Conservation (phyloP, 2,113 vertebrate genomes). For the Tetrao urogallus region DNA sequence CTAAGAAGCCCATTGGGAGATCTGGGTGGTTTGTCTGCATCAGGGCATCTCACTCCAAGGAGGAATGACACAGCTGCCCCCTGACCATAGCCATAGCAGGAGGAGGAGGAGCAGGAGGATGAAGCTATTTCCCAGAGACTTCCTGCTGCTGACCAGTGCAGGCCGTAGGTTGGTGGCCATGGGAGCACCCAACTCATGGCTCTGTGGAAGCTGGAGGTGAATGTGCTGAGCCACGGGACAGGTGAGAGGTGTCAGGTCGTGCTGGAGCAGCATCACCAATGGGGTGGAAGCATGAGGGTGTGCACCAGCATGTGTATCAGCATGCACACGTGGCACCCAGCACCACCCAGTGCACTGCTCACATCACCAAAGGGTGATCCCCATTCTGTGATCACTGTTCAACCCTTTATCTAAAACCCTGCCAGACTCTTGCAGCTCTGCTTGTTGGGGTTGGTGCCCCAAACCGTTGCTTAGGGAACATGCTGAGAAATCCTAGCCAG, state of each 20-base stretch:
- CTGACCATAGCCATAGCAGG: neutral
- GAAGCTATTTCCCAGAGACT: neutral
- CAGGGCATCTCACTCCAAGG: neutral
- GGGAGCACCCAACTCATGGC: accelerated
- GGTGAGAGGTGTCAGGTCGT: neutral
- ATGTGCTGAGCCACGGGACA: neutral
- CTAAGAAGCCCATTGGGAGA: neutral
- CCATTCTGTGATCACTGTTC: neutral
- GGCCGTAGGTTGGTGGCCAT: neutral
- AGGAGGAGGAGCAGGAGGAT: neutral
- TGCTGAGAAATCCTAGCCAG: neutral
- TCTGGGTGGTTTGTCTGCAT: neutral
- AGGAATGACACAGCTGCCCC: accelerated
- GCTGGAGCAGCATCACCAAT: accelerated
- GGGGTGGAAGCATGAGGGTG: neutral
- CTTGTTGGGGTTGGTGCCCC: neutral
- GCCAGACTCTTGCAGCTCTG: neutral
- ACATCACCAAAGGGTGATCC: neutral
- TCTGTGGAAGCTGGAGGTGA: neutral
- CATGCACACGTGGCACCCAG: neutral
- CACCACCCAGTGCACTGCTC: neutral
- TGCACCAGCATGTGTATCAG: accelerated
- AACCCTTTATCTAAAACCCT: too few relatives aligned
- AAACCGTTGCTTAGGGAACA: accelerated
- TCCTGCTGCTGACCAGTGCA: neutral